Base-by-base conservation (phyloP, 2,797 vertebrate genomes). In the Gymnocypris eckloni region DNA sequence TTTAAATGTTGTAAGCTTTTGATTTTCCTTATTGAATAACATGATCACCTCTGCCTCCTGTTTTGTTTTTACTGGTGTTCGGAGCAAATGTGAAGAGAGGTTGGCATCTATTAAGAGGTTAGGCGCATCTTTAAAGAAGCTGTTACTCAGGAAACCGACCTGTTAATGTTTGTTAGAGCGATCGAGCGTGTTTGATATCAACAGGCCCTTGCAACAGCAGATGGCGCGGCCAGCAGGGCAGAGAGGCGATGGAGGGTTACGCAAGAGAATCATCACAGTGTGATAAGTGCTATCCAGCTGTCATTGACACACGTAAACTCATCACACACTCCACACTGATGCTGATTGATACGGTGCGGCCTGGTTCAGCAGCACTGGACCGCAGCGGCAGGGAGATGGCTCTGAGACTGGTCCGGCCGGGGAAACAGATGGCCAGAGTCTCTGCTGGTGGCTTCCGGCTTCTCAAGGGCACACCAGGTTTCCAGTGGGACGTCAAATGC, bases 141-240 rank as follows among this genome's bases (percentile, higher is more conserved):
- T 84, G 75, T 79, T 79, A 11, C 37, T 85, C n/a, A 71, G 76
- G 76, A 67, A 71, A 18, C 66, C 11, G 39, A 79, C 66, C 83
- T 56, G 76, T n/a, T 48, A 43, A 39, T 79, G 83, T 85, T 79
- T 45, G 76, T 71, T 59, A 54, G 59, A 43, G 82, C 72, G 75
- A 67, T 22, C 10, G 15, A 84, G 48, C 48, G 64, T 76, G 82
- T 69, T 78, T 77, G 73, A 84, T 73, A 78, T 54, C 81, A 93
- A 92, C 86, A 85, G 87, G 89, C 89, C 89, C 92, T 93, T 92
- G 91, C 91, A 92, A 93, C 91, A 92, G 93, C 95, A 96, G 95
- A 96, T 95, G 95, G 95, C 89, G 45, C 79, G 92, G 94, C 94
- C 93, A 94, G 95, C 94, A 95, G 94, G 94, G 93, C 94, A 94